These are phyloP conservation scores for Alcedo quadribrachys DNA, from an alignment of 2,797 vertebrate species.

Conservation along the genomic window DNA sequence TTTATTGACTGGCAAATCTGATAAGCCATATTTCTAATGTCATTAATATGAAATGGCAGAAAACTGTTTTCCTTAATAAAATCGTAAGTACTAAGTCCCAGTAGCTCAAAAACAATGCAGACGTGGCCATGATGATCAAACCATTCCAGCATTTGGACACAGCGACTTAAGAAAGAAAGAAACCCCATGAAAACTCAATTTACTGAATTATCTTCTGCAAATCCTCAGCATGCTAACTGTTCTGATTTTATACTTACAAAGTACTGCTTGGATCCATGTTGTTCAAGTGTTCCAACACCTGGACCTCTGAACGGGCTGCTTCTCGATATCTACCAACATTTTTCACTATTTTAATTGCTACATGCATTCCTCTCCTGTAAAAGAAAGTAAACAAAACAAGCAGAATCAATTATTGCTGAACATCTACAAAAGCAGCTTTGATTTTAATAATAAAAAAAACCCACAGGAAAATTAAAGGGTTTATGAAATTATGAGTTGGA, in stretches of 20 bases:
- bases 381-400: slow-evolving; percentile 36
- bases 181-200: background rate
- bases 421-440: background rate
- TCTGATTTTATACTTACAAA: slow-evolving; percentile 83
- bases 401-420: background rate
- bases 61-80: slow-evolving; percentile 98
- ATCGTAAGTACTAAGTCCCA: slow-evolving; percentile 97
- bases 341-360: slow-evolving; percentile 99
- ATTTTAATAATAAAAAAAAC: background rate
- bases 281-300: slow-evolving; percentile 91
- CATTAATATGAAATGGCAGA: slow-evolving; percentile 91
- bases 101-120: slow-evolving; percentile 94
- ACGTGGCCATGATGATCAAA: slow-evolving; percentile 96
- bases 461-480: background rate
- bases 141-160: slow-evolving; percentile 95
- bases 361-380: slow-evolving; percentile 85
- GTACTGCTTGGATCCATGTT: slow-evolving; percentile 84
- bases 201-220: background rate
- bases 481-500: background rate
- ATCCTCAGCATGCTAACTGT: background rate
- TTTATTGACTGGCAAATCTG: slow-evolving; percentile 90
- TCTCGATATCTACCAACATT: slow-evolving; percentile 96
- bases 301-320: slow-evolving; percentile 94
- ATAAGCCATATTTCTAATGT: slow-evolving; percentile 94
- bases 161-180: slow-evolving; percentile 80